These are phyloP conservation scores for Drosophila ercepeae DNA, from an alignment of 1,140 invertebrate species.

Conservation along the genomic window DNA sequence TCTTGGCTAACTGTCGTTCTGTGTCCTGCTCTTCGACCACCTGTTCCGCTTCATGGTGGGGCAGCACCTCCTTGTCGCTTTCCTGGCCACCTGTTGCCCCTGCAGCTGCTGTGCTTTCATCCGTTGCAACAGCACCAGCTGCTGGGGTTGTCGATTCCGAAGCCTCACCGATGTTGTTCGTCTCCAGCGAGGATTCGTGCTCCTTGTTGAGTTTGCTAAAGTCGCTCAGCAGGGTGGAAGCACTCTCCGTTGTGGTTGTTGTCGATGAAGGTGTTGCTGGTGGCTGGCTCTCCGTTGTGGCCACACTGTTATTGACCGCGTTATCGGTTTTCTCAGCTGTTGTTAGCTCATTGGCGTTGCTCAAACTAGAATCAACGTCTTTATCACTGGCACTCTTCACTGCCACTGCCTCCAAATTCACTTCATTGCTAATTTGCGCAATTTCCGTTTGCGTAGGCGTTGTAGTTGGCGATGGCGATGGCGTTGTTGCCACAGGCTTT, in stretches of 20 bases:
- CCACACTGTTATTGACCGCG: slow-evolving; percentile 38
- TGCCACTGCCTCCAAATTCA: slow-evolving; percentile 73
- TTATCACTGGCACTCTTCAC: slow-evolving; percentile 44
- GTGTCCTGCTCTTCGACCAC: slow-evolving; percentile 27
- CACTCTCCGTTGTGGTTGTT: slow-evolving; percentile 11
- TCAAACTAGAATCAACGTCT: slow-evolving; percentile 9
- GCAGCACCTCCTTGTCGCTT: slow-evolving; percentile 19
- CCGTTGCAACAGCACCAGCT: slow-evolving; percentile 11
- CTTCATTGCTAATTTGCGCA: slow-evolving; percentile 79
- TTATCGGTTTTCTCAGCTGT: slow-evolving; percentile 62
- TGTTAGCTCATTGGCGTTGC: slow-evolving; percentile 24
- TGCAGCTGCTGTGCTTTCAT: slow-evolving; percentile 19
- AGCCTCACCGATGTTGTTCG: slow-evolving; percentile 63
- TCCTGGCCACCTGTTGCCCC: slow-evolving; percentile 38
- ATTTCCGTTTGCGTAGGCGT: slow-evolving; percentile 62
- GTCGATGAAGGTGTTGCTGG: slow-evolving; percentile 18
- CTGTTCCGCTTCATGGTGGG: slow-evolving; percentile 34
- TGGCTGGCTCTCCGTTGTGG: slow-evolving; percentile 35
- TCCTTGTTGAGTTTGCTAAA: slow-evolving; percentile 25
- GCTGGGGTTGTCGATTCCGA: slow-evolving; percentile 16
- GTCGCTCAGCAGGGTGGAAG: slow-evolving; percentile 21
- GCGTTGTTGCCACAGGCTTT: slow-evolving; percentile 31
- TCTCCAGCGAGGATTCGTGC: slow-evolving; percentile 57
- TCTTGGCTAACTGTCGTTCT: slow-evolving; percentile 42
- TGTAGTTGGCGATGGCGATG: not conserved